phyloP scores from a whole-genome alignment of 1,140 invertebrate species.

The Samia ricini region DNA sequence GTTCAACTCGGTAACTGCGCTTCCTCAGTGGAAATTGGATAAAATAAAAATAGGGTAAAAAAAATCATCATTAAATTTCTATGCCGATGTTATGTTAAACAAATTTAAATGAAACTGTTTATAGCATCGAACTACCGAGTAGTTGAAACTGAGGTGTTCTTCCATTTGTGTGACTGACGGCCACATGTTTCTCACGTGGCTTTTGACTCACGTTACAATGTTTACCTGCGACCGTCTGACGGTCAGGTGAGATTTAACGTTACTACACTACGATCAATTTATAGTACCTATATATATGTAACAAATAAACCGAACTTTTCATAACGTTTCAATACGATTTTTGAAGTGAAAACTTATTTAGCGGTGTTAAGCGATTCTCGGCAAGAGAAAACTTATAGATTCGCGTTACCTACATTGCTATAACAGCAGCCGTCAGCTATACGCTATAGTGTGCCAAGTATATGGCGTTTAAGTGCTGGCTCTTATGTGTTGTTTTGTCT shows the following conservation, averaged over 20 bases:
- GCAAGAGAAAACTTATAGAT: too few species aligned
- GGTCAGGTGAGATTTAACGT: slow-evolving; percentile 62
- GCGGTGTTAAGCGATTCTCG: too few species aligned
- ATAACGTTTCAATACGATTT: too few species aligned
- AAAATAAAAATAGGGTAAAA: slow-evolving; percentile 72
- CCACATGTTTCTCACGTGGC: slow-evolving; percentile 66
- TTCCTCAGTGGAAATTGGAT: slow-evolving; percentile 72
- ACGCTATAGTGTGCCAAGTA: too few species aligned
- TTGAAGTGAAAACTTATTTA: too few species aligned
- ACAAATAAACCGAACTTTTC: background rate
- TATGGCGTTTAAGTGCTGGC: too few species aligned
- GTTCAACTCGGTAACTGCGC: slow-evolving; percentile 69
- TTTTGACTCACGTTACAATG: slow-evolving; percentile 63
- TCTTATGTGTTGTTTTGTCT: too few species aligned
- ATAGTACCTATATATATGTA: slow-evolving; percentile 18
- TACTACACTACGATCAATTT: slow-evolving; percentile 25
- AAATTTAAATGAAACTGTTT: background rate
- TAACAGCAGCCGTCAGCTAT: too few species aligned
- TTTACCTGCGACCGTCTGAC: slow-evolving; percentile 66
- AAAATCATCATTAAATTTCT: slow-evolving; percentile 66
- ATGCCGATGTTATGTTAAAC: slow-evolving; percentile 38
- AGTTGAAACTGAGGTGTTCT: background rate
- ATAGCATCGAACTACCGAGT: background rate
- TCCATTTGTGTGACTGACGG: background rate
- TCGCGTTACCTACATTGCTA: too few species aligned